A percentile compares a stretch with the other conserved stretches of the same genome.
These are phyloP conservation scores for Anticlea derivata DNA, from an alignment of 2,888 invertebrate genomes.

Conservation along the genomic window DNA sequence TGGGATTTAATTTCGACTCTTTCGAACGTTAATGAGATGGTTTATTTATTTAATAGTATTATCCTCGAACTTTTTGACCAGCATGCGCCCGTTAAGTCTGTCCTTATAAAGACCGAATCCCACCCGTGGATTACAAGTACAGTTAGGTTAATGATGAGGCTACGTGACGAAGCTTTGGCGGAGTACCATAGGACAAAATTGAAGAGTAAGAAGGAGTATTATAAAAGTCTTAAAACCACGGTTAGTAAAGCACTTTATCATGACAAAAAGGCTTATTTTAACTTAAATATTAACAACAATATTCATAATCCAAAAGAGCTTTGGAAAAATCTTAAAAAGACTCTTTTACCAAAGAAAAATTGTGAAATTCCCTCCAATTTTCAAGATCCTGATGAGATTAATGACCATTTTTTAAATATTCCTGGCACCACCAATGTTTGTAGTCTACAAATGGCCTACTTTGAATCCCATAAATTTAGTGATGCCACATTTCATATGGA, in stretches of 20 bases:
- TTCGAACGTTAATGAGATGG: slow-evolving; percentile 5
- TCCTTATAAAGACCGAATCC: not conserved
- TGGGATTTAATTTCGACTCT: slow-evolving; percentile 5
- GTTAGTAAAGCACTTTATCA: slow-evolving; percentile 11
- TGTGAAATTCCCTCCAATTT: not conserved
- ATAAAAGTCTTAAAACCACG: slow-evolving; percentile 4
- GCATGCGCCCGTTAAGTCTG: slow-evolving; percentile 7
- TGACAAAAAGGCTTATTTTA: slow-evolving; percentile 11
- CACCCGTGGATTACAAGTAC: slow-evolving; percentile 14
- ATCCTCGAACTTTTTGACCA: not conserved
- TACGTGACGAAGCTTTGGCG: slow-evolving; percentile 11
- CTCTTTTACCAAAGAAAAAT: slow-evolving; percentile 3
- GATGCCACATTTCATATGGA: not conserved
- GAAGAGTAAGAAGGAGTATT: not conserved
- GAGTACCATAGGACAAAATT: slow-evolving; percentile 8
- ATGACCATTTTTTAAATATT: slow-evolving; percentile 9
- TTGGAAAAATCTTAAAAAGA: slow-evolving; percentile 13
- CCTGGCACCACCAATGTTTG: not conserved
- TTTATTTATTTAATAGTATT: not conserved
- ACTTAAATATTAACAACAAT: slow-evolving; percentile 6
- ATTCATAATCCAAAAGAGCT: not conserved
- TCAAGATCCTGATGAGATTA: slow-evolving; percentile 9
- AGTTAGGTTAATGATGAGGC: slow-evolving; percentile 5
- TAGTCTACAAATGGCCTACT: not conserved
- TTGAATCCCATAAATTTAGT: not conserved